phyloP scores from a whole-genome alignment of 2,797 vertebrate species.

The Denticeps clupeoides region DNA sequence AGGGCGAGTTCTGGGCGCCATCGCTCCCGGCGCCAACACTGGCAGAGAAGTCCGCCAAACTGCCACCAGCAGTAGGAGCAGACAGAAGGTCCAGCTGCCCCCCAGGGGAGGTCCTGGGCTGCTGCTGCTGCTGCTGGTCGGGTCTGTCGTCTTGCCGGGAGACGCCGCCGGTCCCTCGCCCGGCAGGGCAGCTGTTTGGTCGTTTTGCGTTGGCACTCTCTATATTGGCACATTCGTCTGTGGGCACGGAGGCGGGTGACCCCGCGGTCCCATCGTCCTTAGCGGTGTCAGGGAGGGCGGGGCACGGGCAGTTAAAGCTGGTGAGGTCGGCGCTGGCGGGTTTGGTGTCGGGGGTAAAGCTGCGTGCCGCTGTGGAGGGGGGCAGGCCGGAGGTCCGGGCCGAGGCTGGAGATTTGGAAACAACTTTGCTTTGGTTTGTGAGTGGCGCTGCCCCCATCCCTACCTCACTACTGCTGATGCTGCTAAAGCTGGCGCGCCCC shows the following conservation, averaged over 20 bases:
- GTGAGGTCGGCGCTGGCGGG: constrained; percentile 57
- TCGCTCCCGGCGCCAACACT: constrained; percentile 61
- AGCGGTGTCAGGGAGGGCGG: constrained; percentile 56
- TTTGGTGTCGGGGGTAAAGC: constrained; percentile 67
- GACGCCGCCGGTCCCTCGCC: constrained; percentile 60
- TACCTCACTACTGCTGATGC: constrained; percentile 36
- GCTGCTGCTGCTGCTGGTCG: not conserved
- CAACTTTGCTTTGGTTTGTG: constrained; percentile 99
- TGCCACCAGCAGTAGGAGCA: constrained; percentile 11
- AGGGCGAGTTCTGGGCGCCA: constrained; percentile 71
- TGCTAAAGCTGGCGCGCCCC: constrained; percentile 50
- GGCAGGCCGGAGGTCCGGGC: constrained; percentile 66
- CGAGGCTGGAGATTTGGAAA: constrained; percentile 89
- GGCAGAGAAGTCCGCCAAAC: not conserved
- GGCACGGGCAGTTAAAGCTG: constrained; percentile 88
- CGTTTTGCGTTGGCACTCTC: constrained; percentile 90
- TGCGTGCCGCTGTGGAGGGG: constrained; percentile 71
- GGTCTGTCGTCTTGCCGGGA: constrained; percentile 57
- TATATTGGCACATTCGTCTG: constrained; percentile 82
- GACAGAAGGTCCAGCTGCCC: constrained; percentile 4
- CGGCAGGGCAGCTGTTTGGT: constrained; percentile 77
- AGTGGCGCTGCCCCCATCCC: constrained; percentile 83
- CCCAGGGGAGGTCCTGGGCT: constrained; percentile 9
- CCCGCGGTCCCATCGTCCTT: constrained; percentile 66
- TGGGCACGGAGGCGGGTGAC: constrained; percentile 49